phyloP scores from a whole-genome alignment of 1,140 invertebrate species.

The Neodiprion virginianus region DNA sequence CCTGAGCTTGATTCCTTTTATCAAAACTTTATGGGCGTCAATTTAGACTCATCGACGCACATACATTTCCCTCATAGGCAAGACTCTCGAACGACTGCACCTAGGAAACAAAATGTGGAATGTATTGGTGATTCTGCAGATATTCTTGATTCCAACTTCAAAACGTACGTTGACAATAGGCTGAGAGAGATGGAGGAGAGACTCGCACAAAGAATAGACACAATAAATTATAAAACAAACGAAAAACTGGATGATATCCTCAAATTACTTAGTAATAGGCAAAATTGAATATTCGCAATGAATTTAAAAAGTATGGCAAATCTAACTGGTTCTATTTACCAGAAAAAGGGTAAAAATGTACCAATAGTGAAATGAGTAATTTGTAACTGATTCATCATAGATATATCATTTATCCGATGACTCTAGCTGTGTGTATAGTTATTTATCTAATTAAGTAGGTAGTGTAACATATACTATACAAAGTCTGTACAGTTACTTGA shows the following conservation, averaged over 20 bases:
- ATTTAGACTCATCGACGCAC: slow-evolving; percentile 19
- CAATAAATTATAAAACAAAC: slow-evolving; percentile 44
- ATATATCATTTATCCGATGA: too few relatives aligned
- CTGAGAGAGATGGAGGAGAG: slow-evolving; percentile 50
- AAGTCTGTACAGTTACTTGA: too few relatives aligned
- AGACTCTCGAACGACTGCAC: background rate
- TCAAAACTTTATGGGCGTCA: slow-evolving; percentile 27
- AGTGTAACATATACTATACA: too few relatives aligned
- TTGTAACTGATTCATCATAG: too few relatives aligned
- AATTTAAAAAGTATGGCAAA: too few relatives aligned
- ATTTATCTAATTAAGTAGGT: too few relatives aligned
- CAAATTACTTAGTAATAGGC: background rate
- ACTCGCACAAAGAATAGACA: slow-evolving; percentile 45
- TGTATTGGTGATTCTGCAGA: slow-evolving; percentile 17
- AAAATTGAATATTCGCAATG: background rate
- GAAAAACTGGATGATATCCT: slow-evolving; percentile 52
- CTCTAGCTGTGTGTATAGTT: too few relatives aligned
- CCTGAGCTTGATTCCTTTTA: slow-evolving; percentile 22
- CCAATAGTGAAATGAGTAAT: too few relatives aligned
- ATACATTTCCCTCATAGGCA: background rate
- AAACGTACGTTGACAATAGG: slow-evolving; percentile 50
- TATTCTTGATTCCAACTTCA: slow-evolving; percentile 28
- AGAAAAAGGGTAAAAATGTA: too few relatives aligned
- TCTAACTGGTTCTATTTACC: too few relatives aligned
- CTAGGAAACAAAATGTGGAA: background rate